Conservation (phyloP, 1,140 invertebrate genomes). For the Pseudomyrmex pallidus region DNA sequence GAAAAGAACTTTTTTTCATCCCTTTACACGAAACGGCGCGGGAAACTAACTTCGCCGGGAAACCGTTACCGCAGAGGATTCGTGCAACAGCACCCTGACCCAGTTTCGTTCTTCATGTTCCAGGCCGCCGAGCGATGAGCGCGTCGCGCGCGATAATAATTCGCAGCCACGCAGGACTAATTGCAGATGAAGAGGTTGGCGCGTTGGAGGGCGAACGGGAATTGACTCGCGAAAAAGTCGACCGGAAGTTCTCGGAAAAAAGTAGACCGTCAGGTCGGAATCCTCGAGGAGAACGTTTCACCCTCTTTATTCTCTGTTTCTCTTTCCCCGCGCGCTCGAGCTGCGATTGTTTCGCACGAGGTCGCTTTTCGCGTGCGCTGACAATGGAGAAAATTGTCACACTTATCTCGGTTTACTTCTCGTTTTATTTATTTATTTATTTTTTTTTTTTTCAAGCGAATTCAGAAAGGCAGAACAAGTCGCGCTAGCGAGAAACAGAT, state of each 20-base stretch:
- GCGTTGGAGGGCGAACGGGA: neutral
- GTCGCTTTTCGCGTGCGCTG: slow-evolving; percentile 25
- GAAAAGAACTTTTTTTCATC: neutral
- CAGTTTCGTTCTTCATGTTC: slow-evolving; percentile 34
- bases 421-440: neutral
- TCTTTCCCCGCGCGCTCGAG: slow-evolving; percentile 29
- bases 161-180: slow-evolving; percentile 51
- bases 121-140: slow-evolving; percentile 21
- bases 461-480: slow-evolving; percentile 40
- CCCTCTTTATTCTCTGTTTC: slow-evolving; percentile 63
- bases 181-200: slow-evolving; percentile 34
- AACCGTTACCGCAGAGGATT: slow-evolving; percentile 8
- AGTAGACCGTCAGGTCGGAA: slow-evolving; percentile 62
- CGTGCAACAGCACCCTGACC: slow-evolving; percentile 23
- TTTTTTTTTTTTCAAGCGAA: slow-evolving; percentile 27
- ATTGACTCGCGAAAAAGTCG: slow-evolving; percentile 28
- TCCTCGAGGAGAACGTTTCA: slow-evolving; percentile 58
- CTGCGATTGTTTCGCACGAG: slow-evolving; percentile 31
- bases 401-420: slow-evolving; percentile 19
- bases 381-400: slow-evolving; percentile 46
- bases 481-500: neutral
- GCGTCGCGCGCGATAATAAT: slow-evolving; percentile 38
- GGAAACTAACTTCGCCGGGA: neutral
- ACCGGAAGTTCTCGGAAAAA: slow-evolving; percentile 68
- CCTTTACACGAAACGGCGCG: neutral